Conservation (phyloP, 2,113 vertebrate genomes). For the Neolamprologus fasciatus region DNA sequence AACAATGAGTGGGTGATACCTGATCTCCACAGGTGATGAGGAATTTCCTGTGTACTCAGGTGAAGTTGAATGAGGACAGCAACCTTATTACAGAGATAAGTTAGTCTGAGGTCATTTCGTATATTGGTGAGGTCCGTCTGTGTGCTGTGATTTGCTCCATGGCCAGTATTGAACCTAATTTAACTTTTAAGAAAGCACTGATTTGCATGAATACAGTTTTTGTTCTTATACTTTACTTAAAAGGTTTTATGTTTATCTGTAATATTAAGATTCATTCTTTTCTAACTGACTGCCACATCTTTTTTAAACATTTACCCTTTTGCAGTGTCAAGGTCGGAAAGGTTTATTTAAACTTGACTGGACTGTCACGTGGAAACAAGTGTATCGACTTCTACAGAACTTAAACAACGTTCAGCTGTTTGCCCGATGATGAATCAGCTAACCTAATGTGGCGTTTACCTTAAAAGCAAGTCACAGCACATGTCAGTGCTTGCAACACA, state of each 20-base stretch:
- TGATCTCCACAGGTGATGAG: neutral
- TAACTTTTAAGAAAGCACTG: neutral
- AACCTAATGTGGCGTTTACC: neutral
- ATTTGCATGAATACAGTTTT: neutral
- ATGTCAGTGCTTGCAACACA: neutral
- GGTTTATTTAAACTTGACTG: neutral
- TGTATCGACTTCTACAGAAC: neutral
- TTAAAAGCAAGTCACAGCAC: neutral
- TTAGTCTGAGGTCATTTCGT: neutral
- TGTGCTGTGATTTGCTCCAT: neutral
- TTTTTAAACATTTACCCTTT: neutral
- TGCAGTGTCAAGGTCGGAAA: neutral
- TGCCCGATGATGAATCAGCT: neutral
- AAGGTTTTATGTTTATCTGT: neutral
- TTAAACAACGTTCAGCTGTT: neutral
- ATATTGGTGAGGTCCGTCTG: accelerated
- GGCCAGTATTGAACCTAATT: neutral
- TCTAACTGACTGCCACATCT: neutral
- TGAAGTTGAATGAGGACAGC: neutral
- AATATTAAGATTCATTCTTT: neutral
- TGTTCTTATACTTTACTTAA: neutral
- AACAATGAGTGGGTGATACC: neutral
- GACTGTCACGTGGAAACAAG: neutral
- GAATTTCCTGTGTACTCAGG: neutral
- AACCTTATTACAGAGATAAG: neutral